Percentiles rank a stretch among this genome's conserved stretches.
phyloP scores from a whole-genome alignment of 2,888 invertebrate species.

The Protula sp. region DNA sequence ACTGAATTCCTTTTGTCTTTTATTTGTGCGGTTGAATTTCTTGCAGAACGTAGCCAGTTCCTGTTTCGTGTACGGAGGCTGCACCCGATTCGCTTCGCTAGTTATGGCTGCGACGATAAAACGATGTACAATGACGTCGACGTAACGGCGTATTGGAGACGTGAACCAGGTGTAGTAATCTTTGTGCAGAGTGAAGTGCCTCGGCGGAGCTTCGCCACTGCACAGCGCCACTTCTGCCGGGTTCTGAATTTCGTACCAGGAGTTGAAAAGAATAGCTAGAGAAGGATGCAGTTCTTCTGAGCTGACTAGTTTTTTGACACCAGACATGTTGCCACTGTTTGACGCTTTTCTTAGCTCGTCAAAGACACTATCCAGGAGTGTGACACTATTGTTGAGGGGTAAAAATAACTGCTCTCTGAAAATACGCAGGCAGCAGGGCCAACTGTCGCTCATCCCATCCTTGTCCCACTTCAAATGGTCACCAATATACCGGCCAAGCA shows the following conservation, averaged over 20 bases:
- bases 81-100: neutral
- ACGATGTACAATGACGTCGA: constrained; percentile 40
- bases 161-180: constrained; percentile 33
- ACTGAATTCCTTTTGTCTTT: constrained; percentile 2
- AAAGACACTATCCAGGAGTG: too few species aligned
- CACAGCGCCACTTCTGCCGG: constrained; percentile 27
- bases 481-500: too few species aligned
- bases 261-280: constrained; percentile 30
- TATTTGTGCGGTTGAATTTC: constrained; percentile 1
- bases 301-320: constrained; percentile 31
- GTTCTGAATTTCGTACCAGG: constrained; percentile 30
- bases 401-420: too few species aligned
- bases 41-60: constrained; percentile 29
- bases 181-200: constrained; percentile 34
- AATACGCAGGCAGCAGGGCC: too few species aligned
- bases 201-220: constrained; percentile 1
- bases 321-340: constrained; percentile 22
- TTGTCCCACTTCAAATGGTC: too few species aligned
- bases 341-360: constrained; percentile 26
- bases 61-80: constrained; percentile 27
- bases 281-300: constrained; percentile 37
- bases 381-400: too few species aligned
- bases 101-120: constrained; percentile 28
- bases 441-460: too few species aligned
- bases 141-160: constrained; percentile 37